Evolutionary conservation across 1,140 invertebrate species (phyloP), one percentile per base, ranked within the genome.

Genomic region (Belonocnema kinseyi): DNA sequence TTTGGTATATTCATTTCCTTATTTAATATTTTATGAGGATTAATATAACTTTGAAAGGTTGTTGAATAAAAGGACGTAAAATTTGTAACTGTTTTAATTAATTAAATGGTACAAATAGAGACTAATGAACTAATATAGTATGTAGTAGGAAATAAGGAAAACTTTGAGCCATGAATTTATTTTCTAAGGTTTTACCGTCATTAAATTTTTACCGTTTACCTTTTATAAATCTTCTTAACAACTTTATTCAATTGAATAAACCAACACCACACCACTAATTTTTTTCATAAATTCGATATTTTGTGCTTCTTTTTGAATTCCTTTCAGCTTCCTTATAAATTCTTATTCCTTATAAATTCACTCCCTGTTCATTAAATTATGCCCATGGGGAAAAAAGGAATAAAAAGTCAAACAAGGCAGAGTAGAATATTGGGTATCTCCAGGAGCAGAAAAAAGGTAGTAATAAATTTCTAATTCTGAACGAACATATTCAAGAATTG

Each of bases 401-500:
- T 0, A 66, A 46, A 66, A 21, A 61, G 33, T 61, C 13, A 40
- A 61, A 61, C 21, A 21, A 33, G 58, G 13, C 33, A 66, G 13
- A 40, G 61, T 66, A 21, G 61, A 66, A 66, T 66, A 66, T 66
- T 66, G 61, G 61, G 61, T 66, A 66, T 66, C 61, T 66, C 61
- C 61, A 16, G 61, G 61, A 66, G 61, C 61, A 66, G 61, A 66
- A 33, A 66, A 66, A 66, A 66, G 61, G 33, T 66, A 16, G 61
- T 66, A 40, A 66, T 66, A 66, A 66, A 66, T 66, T 66, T 66
- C 33, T 66, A 26, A 33, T 40, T 66, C 26, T 40, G 26, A 26
- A 66, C 14, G 33, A 66, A 46, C 14, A 13, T 66, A 66, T 66
- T 66, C 33, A 66, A 66, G 61, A 66, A 46, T 40, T 66, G 61